These are phyloP conservation scores for Chrysolina oricalcia DNA, from an alignment of 2,888 invertebrate species.

Conservation along the genomic window DNA sequence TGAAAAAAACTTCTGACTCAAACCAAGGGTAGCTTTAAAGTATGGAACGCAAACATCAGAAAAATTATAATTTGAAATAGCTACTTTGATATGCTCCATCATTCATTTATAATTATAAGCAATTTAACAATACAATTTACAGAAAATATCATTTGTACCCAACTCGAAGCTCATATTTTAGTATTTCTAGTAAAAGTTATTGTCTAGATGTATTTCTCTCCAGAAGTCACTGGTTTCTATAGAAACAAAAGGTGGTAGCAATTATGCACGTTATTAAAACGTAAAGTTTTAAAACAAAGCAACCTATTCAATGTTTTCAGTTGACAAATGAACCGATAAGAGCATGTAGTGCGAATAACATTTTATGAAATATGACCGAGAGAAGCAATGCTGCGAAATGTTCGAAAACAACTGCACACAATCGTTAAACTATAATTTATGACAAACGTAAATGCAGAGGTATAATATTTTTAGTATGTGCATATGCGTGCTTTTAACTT, in stretches of 20 bases:
- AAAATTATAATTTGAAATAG: too few species aligned
- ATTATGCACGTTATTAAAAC: background rate
- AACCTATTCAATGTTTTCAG: constrained; percentile 16
- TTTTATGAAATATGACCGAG: constrained; percentile 65
- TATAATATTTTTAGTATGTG: constrained; percentile 71
- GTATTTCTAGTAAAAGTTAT: background rate
- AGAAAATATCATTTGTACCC: too few species aligned
- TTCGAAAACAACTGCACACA: constrained; percentile 71
- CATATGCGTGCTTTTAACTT: constrained; percentile 65
- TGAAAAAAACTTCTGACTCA: too few species aligned
- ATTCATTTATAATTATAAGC: too few species aligned
- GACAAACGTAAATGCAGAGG: constrained; percentile 70
- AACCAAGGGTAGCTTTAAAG: too few species aligned
- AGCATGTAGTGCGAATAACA: constrained; percentile 62
- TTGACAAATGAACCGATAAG: constrained; percentile 62
- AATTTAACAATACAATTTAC: too few species aligned
- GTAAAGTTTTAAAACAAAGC: constrained; percentile 19
- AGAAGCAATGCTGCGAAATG: constrained; percentile 62
- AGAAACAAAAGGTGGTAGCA: constrained; percentile 21
- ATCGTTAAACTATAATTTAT: constrained; percentile 72
- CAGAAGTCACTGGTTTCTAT: constrained; percentile 7
- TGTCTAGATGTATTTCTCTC: constrained; percentile 13
- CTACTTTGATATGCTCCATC: too few species aligned
- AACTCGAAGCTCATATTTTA: too few species aligned
- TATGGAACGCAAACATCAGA: too few species aligned